A percentile compares a stretch with the other conserved stretches of the same genome.
phyloP scores from a whole-genome alignment of 2,888 invertebrate genomes.

The Chironomus tentans region DNA sequence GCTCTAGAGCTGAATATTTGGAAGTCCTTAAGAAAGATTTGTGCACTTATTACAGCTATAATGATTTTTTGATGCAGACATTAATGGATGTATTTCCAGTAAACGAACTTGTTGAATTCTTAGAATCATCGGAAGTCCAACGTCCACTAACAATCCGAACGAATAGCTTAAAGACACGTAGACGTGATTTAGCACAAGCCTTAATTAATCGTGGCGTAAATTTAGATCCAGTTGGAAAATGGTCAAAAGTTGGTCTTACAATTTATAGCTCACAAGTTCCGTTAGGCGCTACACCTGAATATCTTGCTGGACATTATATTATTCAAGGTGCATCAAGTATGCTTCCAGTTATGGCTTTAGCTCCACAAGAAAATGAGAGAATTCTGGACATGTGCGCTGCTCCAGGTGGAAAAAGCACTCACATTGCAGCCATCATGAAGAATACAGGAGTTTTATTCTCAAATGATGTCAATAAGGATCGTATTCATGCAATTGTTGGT shows the following conservation, averaged over 20 bases:
- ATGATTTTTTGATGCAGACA: constrained; percentile 87
- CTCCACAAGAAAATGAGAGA: constrained; percentile 90
- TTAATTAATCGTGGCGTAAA: constrained; percentile 95
- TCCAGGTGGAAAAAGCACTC: constrained; percentile 97
- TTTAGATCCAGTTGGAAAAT: constrained; percentile 94
- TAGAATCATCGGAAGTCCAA: constrained; percentile 93
- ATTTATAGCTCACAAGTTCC: constrained; percentile 94
- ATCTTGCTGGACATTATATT: constrained; percentile 96
- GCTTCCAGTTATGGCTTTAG: constrained; percentile 94
- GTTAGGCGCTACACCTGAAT: constrained; percentile 97
- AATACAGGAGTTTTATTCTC: constrained; percentile 94
- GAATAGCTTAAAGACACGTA: constrained; percentile 86
- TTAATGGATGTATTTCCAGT: constrained; percentile 83
- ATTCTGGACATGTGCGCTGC: constrained; percentile 97
- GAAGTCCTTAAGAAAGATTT: constrained; percentile 73
- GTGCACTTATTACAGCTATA: constrained; percentile 93
- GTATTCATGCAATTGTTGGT: constrained; percentile 86
- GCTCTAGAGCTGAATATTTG: constrained; percentile 73
- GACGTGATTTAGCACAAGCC: constrained; percentile 87
- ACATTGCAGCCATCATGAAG: constrained; percentile 96
- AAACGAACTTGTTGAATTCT: constrained; percentile 79
- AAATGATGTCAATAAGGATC: constrained; percentile 86
- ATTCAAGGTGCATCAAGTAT: constrained; percentile 94
- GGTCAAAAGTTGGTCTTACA: constrained; percentile 97
- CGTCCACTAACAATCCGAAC: constrained; percentile 92